Evolutionary conservation across 2,113 vertebrate genomes (phyloP), one percentile per base, ranked within the genome.

Genomic region (Lathamus discolor): DNA sequence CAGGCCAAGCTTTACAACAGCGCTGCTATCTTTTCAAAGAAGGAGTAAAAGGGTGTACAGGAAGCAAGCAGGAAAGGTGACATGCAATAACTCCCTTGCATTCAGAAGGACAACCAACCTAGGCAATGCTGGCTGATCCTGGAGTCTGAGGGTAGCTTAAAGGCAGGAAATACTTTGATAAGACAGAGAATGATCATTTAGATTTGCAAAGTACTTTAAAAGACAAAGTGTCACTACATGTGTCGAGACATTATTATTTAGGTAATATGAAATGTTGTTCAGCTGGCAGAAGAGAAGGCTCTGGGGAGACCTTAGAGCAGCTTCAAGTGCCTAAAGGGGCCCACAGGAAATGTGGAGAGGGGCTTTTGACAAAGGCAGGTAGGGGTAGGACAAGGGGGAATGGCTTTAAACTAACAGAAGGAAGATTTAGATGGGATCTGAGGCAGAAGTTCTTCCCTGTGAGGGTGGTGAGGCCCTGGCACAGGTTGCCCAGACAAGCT

Each of bases 91-190:
- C 6, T 17, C 27, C 13, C 25, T 1, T 2, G 6, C 9, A 18
- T 3, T n/a, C 61, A 4, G 1, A 9, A 31, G 41, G 5, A n/a
- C 11, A 14, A 7, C 12, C 62, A 28, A 46, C 19, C 31, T 3
- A 14, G 49, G 59, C 25, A 39, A 13, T 0, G 16, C 39, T 7
- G n/a, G 10, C n/a, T 2, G 1, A 35, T 10, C 31, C 1, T 0
- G 6, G 33, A 7, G 24, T 7, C 49, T 7, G 2, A 23, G 22
- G 55, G 48, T 1, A 8, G 18, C 19, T 44, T 18, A 11, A 10
- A 48, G 29, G 35, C 22, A 67, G 55, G 41, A 46, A 67, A n/a
- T 7, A 22, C 15, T 64, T 35, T 5, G 51, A 44, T 33, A 12
- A 4, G 55, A 13, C 13, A 28, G 68, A 51, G 84, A 77, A 17